Percentiles rank a stretch among this genome's conserved stretches.
These are phyloP conservation scores for Beris morrisii DNA, from an alignment of 2,888 invertebrate species.

Conservation along the genomic window DNA sequence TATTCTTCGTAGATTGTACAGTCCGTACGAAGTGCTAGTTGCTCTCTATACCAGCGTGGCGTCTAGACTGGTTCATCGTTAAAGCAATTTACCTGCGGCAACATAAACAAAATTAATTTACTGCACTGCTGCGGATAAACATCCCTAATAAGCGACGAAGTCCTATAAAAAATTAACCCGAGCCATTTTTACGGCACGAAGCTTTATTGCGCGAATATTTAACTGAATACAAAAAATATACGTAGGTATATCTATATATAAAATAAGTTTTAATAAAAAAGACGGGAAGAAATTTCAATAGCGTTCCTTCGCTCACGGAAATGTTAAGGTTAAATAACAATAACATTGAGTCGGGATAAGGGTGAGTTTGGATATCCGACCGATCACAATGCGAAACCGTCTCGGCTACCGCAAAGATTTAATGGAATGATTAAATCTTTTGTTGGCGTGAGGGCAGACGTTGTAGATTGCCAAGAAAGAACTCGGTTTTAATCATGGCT, in stretches of 20 bases:
- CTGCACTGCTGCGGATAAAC: conserved; percentile 39
- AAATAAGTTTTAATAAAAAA: too few species aligned
- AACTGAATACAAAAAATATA: too few species aligned
- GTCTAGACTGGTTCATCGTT: conserved; percentile 35
- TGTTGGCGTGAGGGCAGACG: too few species aligned
- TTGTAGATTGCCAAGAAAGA: too few species aligned
- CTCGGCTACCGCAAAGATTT: too few species aligned
- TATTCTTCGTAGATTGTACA: not conserved
- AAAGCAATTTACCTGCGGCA: conserved; percentile 38
- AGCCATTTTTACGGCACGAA: conserved; percentile 14
- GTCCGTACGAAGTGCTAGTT: too few species aligned
- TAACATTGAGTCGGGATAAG: not conserved
- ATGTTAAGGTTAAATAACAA: conserved; percentile 5
- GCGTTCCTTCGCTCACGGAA: conserved; percentile 3
- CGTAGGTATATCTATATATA: too few species aligned
- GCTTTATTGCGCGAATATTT: conserved; percentile 23
- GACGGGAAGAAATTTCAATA: not conserved
- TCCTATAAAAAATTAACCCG: conserved; percentile 36
- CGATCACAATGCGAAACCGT: too few species aligned
- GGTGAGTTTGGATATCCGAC: too few species aligned
- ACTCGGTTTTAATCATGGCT: too few species aligned
- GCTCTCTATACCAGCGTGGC: not conserved
- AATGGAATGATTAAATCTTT: too few species aligned
- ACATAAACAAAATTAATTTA: conserved; percentile 38
- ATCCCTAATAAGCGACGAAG: conserved; percentile 36